phyloP scores from a whole-genome alignment of 2,888 invertebrate genomes.

The Cepaea hortensis region DNA sequence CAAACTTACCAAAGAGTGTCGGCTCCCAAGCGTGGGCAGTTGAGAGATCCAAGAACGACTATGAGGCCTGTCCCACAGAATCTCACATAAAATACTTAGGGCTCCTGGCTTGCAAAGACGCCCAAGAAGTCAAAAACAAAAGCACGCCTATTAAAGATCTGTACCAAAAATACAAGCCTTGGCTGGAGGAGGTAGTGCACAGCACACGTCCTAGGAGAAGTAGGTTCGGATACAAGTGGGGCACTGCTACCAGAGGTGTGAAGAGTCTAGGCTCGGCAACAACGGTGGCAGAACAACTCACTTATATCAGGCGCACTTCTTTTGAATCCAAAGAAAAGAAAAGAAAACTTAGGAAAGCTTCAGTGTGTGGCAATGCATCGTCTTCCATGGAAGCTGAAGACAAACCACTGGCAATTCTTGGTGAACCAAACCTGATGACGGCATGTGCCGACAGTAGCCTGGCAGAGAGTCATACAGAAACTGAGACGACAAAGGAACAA shows the following conservation, averaged over 20 bases:
- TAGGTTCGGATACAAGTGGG: background rate
- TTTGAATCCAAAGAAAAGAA: background rate
- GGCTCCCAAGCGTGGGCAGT: no score
- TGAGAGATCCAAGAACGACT: slow-evolving; percentile 14
- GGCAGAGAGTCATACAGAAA: background rate
- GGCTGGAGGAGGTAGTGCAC: slow-evolving; percentile 30
- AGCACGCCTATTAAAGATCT: background rate
- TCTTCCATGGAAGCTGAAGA: no score
- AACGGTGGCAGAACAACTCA: no score
- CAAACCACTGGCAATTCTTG: no score
- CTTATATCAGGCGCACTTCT: background rate
- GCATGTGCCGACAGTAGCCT: background rate
- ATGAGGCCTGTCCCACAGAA: slow-evolving; percentile 33
- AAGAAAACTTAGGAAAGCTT: background rate
- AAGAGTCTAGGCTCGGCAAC: no score
- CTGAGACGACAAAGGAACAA: background rate
- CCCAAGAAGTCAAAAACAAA: slow-evolving; percentile 8
- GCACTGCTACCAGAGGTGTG: no score
- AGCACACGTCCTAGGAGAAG: background rate
- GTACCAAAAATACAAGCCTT: slow-evolving; percentile 19
- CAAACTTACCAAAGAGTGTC: background rate
- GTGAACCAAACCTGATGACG: background rate
- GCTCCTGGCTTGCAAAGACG: slow-evolving; percentile 39
- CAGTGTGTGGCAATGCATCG: no score
- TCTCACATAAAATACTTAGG: slow-evolving; percentile 39